Percentiles rank a stretch among this genome's conserved stretches.
Evolutionary conservation across 2,888 invertebrate species (phyloP).

Genomic region (Geotrupes spiniger): DNA sequence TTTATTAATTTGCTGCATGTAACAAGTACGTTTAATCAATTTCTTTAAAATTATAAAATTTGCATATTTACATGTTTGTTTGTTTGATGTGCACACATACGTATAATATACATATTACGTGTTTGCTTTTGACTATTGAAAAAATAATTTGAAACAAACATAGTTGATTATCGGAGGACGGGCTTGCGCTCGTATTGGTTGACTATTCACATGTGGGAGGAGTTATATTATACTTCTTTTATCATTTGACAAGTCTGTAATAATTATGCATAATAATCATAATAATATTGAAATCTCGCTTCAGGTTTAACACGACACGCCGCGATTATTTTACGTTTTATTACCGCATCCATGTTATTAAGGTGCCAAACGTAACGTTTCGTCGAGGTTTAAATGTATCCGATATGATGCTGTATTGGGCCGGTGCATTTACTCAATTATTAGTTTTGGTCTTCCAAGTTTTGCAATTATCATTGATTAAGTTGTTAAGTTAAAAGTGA

Average conservation of each 20-base stretch:
- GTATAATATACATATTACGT: slow-evolving; percentile 11
- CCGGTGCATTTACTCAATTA: not conserved
- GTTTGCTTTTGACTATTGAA: slow-evolving; percentile 21
- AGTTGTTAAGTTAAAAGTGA: too few relatives aligned
- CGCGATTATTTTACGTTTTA: too few relatives aligned
- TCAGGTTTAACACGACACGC: too few relatives aligned
- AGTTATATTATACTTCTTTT: slow-evolving; percentile 23
- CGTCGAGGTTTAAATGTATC: slow-evolving; percentile 2
- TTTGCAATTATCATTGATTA: too few relatives aligned
- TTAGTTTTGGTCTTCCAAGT: too few relatives aligned
- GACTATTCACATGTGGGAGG: slow-evolving; percentile 19
- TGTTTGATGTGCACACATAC: slow-evolving; percentile 1
- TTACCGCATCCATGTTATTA: not conserved
- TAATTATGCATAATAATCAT: slow-evolving; percentile 23
- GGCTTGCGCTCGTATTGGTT: slow-evolving; percentile 21
- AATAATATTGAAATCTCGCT: slow-evolving; percentile 9
- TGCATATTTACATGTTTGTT: not conserved
- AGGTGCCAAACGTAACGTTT: not conserved
- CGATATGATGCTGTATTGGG: slow-evolving; percentile 2
- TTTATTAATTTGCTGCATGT: too few relatives aligned
- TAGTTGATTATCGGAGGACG: slow-evolving; percentile 25
- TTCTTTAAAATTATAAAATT: too few relatives aligned
- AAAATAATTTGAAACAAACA: slow-evolving; percentile 23
- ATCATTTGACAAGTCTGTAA: slow-evolving; percentile 22
- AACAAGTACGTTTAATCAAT: too few relatives aligned